Evolutionary conservation across 1,140 invertebrate species (phyloP), one percentile per base, ranked within the genome.

Genomic region (Drosophila mauritiana): DNA sequence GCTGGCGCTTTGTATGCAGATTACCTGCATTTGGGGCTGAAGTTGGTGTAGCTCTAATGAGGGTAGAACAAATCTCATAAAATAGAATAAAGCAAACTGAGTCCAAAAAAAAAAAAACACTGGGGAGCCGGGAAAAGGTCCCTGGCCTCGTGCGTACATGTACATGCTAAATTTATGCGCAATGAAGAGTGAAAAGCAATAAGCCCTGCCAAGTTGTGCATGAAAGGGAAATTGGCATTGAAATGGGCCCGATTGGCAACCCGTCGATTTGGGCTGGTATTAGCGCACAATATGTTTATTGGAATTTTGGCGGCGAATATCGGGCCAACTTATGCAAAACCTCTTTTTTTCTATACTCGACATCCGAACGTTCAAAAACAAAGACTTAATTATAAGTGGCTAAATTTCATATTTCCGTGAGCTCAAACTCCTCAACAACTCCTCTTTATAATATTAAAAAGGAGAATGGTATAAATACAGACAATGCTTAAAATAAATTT

Each of bases 101-200:
- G 46, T 37, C 6, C 11, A 17, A 12, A 15, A 15, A 15, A 17
- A 12, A 15, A 15, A 15, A 31, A 27, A 27, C 5, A 22, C 25
- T 34, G 27, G 25, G 48, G 25, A 34, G 43, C 46, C 20, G n/a
- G 43, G 1, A 52, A 46, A 52, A 34, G 48, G 61, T 42, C 48
- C 25, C 46, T 37, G 67, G 56, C 8, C 49, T 25, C 6, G 54
- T 85, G 63, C 81, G 77, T 70, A 80, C 68, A 31, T 58, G 63
- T 69, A 61, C 57, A 79, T 82, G 79, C 83, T 83, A 79, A 88
- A 79, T 76, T 82, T 88, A 83, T 86, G 83, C 84, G 82, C 82
- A 86, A 79, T 88, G 83, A 88, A 79, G 82, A 86, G 82, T 86
- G 61, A 86, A 86, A 86, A 86, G 83, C 82, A 86, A 86, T 86